Conservation (phyloP, 2,797 vertebrate species). For the Hybognathus amarus region DNA sequence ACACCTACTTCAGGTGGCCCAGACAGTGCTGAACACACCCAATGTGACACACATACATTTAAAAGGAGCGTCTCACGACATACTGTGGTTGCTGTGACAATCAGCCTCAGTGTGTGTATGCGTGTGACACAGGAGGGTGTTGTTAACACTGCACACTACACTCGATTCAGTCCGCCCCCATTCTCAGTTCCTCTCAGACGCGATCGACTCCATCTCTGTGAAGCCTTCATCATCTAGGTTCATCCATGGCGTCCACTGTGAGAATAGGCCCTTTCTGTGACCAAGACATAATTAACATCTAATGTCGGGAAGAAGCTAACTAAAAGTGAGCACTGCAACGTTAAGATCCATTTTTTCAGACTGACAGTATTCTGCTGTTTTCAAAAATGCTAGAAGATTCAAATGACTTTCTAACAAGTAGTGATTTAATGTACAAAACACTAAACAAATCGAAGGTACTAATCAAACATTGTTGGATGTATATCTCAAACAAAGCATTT, state of each 20-base stretch:
- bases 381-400: not conserved
- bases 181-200: conserved; percentile 61
- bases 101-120: conserved; percentile 79
- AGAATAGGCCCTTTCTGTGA: conserved; percentile 32
- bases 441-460: not conserved
- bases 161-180: conserved; percentile 74
- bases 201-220: conserved; percentile 36
- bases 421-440: not conserved
- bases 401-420: not conserved
- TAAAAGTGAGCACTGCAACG: conserved; percentile 14
- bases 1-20: conserved; percentile 48
- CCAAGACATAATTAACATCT: conserved; percentile 22
- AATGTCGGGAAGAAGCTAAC: not conserved
- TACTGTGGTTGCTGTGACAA: conserved; percentile 75
- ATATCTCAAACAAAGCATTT: not conserved
- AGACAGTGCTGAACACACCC: conserved; percentile 65
- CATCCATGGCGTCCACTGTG: conserved; percentile 28
- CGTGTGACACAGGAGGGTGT: conserved; percentile 77
- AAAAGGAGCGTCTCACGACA: conserved; percentile 74
- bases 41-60: conserved; percentile 66
- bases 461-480: not conserved
- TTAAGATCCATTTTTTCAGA: conserved; percentile 1
- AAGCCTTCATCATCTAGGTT: conserved; percentile 37
- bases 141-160: conserved; percentile 76
- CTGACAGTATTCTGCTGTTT: not conserved